These are phyloP conservation scores for Phrynocephalus forsythii DNA, from an alignment of 2,797 vertebrate genomes.

Conservation along the genomic window DNA sequence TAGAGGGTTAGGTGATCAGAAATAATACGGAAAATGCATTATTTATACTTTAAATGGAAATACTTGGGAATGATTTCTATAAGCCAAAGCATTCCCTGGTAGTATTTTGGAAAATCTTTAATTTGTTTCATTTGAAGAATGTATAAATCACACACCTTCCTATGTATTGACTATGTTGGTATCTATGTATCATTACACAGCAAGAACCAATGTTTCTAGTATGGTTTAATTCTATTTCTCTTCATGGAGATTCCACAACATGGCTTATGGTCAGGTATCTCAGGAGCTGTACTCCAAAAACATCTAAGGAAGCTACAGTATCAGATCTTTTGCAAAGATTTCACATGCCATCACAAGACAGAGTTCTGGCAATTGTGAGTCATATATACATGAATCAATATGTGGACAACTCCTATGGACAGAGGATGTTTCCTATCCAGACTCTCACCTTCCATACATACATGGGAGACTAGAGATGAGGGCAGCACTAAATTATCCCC, in stretches of 20 bases:
- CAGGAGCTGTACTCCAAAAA: too few relatives aligned
- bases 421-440: too few relatives aligned
- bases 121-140: not conserved
- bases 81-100: not conserved
- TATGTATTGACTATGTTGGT: not conserved
- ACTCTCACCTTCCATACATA: too few relatives aligned
- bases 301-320: too few relatives aligned
- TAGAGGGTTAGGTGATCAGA: constrained; percentile 2
- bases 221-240: not conserved
- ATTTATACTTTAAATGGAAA: not conserved
- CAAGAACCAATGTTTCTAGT: not conserved
- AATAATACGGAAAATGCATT: not conserved
- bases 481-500: too few relatives aligned
- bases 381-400: too few relatives aligned
- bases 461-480: too few relatives aligned
- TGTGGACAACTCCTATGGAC: too few relatives aligned
- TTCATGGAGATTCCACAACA: not conserved
- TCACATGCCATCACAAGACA: too few relatives aligned
- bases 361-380: too few relatives aligned
- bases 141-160: not conserved
- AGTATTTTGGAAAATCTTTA: not conserved
- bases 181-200: not conserved
- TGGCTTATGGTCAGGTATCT: not conserved
- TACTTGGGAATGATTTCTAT: not conserved
- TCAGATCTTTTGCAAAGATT: too few relatives aligned